These are phyloP conservation scores for Brachyrhaphis roseni DNA, from an alignment of 2,797 vertebrate genomes.

Conservation along the genomic window DNA sequence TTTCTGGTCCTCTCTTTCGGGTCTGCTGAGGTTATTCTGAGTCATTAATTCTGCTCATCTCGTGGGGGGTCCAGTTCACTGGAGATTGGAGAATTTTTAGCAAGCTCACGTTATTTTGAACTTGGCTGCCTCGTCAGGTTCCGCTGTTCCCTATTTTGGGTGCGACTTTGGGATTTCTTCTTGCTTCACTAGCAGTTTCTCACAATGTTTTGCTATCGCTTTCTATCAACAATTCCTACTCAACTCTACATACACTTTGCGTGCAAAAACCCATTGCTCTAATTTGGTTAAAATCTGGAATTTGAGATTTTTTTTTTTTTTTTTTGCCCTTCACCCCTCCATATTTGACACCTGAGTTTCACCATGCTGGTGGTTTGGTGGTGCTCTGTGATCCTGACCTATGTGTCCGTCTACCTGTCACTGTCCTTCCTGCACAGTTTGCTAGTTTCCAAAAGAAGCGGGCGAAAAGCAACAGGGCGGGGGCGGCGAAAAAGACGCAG, in stretches of 20 bases:
- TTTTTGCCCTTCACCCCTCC: background rate
- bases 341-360: constrained; percentile 36
- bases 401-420: constrained; percentile 86
- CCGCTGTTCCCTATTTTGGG: constrained; percentile 51
- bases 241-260: background rate
- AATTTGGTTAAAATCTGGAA: constrained; percentile 38
- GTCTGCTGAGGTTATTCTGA: constrained; percentile 40
- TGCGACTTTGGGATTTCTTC: constrained; percentile 52
- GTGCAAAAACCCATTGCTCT: background rate
- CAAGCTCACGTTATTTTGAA: constrained; percentile 55
- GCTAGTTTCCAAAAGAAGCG: constrained; percentile 91
- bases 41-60: constrained; percentile 48
- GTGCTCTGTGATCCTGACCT: constrained; percentile 87
- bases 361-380: constrained; percentile 80
- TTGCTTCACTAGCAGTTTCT: constrained; percentile 30
- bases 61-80: constrained; percentile 34
- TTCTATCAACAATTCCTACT: constrained; percentile 17
- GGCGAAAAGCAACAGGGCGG: constrained; percentile 83
- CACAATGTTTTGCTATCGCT: constrained; percentile 22
- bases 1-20: constrained; percentile 17
- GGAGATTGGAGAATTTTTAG: constrained; percentile 57
- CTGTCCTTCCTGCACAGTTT: constrained; percentile 91
- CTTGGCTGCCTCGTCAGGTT: constrained; percentile 32
- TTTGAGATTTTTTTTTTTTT: constrained; percentile 11
- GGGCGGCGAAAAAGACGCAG: constrained; percentile 90